Percentiles rank a stretch among this genome's conserved stretches.
Evolutionary conservation across 2,888 invertebrate genomes (phyloP).

Genomic region (Lithosia quadra): DNA sequence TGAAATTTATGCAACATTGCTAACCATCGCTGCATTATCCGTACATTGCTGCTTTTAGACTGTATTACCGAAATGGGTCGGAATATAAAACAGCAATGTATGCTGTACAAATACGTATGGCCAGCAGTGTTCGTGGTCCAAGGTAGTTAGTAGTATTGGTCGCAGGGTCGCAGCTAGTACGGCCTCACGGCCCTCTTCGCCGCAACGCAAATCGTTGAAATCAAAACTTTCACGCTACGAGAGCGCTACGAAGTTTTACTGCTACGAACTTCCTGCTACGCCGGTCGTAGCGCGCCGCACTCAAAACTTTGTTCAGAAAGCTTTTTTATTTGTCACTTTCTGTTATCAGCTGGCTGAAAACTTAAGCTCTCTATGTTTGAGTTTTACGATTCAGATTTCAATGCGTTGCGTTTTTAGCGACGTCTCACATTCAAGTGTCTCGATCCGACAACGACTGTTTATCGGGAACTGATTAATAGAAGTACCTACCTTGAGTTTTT

Average conservation of each 20-base stretch:
- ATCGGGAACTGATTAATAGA: not conserved
- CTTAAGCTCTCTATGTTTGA: slow-evolving; percentile 66
- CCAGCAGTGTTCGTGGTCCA: slow-evolving; percentile 22
- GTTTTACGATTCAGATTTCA: slow-evolving; percentile 60
- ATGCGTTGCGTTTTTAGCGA: slow-evolving; percentile 54
- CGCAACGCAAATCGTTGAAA: slow-evolving; percentile 87
- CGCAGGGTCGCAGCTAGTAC: slow-evolving; percentile 79
- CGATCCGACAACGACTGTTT: not conserved
- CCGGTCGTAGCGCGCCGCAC: slow-evolving; percentile 80
- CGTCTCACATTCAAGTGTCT: slow-evolving; percentile 25
- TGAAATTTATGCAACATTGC: slow-evolving; percentile 55
- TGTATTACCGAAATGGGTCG: not conserved
- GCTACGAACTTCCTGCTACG: slow-evolving; percentile 87
- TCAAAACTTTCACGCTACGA: slow-evolving; percentile 87
- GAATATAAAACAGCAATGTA: slow-evolving; percentile 54
- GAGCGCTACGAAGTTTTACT: slow-evolving; percentile 87
- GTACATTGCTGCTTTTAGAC: slow-evolving; percentile 62
- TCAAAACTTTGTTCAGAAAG: slow-evolving; percentile 85
- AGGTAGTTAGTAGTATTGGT: slow-evolving; percentile 54
- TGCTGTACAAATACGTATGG: slow-evolving; percentile 7
- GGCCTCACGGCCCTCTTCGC: slow-evolving; percentile 83
- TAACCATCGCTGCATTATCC: slow-evolving; percentile 21
- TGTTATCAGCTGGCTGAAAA: slow-evolving; percentile 80
- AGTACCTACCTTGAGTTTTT: not conserved
- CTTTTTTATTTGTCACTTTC: slow-evolving; percentile 86